Conservation (phyloP, 2,797 vertebrate genomes). For the Amniataba percoides region DNA sequence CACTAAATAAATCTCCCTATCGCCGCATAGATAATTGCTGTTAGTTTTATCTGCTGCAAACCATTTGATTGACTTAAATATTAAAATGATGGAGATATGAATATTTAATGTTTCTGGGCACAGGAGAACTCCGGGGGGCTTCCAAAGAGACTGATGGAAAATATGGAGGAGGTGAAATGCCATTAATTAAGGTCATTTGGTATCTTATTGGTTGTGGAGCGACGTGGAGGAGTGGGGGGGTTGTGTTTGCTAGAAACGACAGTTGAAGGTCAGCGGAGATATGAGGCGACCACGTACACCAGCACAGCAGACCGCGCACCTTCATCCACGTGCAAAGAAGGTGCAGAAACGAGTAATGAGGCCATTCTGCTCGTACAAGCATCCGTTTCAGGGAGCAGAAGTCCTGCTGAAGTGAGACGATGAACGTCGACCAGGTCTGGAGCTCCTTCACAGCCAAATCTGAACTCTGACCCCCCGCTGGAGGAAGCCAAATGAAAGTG, state of each 20-base stretch:
- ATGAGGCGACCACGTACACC: conserved; percentile 29
- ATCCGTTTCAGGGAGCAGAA: conserved; percentile 17
- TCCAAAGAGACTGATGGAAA: conserved; percentile 57
- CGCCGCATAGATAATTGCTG: conserved; percentile 66
- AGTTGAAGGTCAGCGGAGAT: conserved; percentile 66
- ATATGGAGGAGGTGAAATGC: conserved; percentile 57
- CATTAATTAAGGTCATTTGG: conserved; percentile 74
- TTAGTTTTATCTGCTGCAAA: conserved; percentile 65
- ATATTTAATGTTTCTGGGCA: conserved; percentile 75
- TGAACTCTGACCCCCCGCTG: conserved; percentile 24
- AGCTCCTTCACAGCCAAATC: conserved; percentile 7
- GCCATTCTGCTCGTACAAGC: conserved; percentile 23
- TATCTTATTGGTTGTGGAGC: conserved; percentile 46
- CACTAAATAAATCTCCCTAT: conserved; percentile 64
- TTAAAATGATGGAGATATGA: conserved; percentile 70
- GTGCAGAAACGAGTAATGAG: conserved; percentile 39
- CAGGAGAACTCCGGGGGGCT: conserved; percentile 41
- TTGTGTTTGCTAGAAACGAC: conserved; percentile 44
- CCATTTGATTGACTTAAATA: conserved; percentile 73
- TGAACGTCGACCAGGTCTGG: conserved; percentile 2
- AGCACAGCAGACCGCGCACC: conserved; percentile 36
- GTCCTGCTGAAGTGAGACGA: conserved; percentile 10
- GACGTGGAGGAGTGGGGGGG: background rate
- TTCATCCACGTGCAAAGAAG: conserved; percentile 35
- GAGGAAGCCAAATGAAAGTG: conserved; percentile 1